Evolutionary conservation across 2,888 invertebrate species (phyloP), one percentile per base, ranked within the genome.

Genomic region (Xestoiulus laeticollis): DNA sequence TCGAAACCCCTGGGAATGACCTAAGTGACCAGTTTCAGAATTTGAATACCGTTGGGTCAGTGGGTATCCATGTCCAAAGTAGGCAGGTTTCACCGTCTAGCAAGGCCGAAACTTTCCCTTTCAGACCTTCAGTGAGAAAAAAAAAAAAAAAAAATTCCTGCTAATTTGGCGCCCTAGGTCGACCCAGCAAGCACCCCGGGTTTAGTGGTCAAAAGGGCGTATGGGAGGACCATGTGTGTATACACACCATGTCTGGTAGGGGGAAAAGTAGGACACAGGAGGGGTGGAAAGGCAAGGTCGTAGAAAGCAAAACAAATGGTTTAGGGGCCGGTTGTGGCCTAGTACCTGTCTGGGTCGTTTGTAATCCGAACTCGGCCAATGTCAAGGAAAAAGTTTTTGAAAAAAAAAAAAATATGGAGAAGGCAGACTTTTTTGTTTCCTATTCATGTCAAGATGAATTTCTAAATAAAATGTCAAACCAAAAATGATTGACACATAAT

Each of bases 261-360:
- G 59, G 59, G 59, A 8, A 59, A 59, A 59, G 12, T 59, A 59
- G 59, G 59, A 6, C 59, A 59, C n/a, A n/a, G 59, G 59, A 59
- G 59, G 59, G 59, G 59, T 59, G n/a, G 59, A 59, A 59, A 59
- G 59, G 59, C 59, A 59, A 59, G 59, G 59, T 59, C 59, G 59
- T 59, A 59, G 59, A 59, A 59, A 59, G 59, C 59, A 59, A 59
- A 59, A 59, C 59, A 59, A 59, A 59, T 59, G 59, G 59, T 22
- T 4, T 14, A 59, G 59, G 59, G 59, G 59, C 59, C 59, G n/a
- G n/a, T n/a, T n/a, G n/a, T n/a, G n/a, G n/a, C n/a, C n/a, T n/a
- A 59, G 22, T 59, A 59, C 59, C 59, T 59, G 59, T 59, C 59
- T 59, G 59, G 59, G n/a, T 22, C 22, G 59, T n/a, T n/a, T n/a